These are phyloP conservation scores for Latrodectus geometricus DNA, from an alignment of 1,140 invertebrate species.

Conservation along the genomic window DNA sequence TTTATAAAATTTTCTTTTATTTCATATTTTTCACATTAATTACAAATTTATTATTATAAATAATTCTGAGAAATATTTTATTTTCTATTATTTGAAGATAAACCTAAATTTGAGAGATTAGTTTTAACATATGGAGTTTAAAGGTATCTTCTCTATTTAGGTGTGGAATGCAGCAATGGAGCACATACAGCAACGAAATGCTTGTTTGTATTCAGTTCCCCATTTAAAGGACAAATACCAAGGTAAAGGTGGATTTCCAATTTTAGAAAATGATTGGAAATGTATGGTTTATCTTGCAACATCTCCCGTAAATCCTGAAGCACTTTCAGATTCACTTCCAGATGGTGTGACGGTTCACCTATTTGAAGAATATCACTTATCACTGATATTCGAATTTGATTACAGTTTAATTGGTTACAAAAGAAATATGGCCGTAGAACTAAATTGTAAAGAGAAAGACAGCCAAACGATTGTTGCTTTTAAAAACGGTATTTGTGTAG, in stretches of 20 bases:
- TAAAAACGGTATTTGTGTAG: constrained; percentile 54
- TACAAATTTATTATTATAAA: no score
- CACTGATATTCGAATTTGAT: constrained; percentile 59
- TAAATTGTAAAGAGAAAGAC: constrained; percentile 56
- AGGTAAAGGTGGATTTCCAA: constrained; percentile 63
- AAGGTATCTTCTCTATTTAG: neutral
- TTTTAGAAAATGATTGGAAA: constrained; percentile 35
- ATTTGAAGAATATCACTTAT: constrained; percentile 14
- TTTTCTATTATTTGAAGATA: no score
- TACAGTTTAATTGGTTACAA: constrained; percentile 43
- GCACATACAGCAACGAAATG: constrained; percentile 62
- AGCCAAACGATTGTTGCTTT: constrained; percentile 60
- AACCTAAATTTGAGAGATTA: no score
- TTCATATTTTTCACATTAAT: no score
- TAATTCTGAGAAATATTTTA: no score
- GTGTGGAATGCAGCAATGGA: constrained; percentile 63
- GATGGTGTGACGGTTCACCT: constrained; percentile 12
- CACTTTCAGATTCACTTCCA: constrained; percentile 17
- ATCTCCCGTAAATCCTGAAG: constrained; percentile 26
- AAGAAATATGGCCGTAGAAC: constrained; percentile 40
- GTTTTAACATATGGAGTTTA: no score
- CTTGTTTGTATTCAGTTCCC: constrained; percentile 63
- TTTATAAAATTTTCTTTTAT: no score
- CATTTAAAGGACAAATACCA: constrained; percentile 62
- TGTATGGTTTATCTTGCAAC: constrained; percentile 26